Evolutionary conservation across 2,113 vertebrate genomes (phyloP), one percentile per base, ranked within the genome.

Genomic region (Bambusicola thoracicus): DNA sequence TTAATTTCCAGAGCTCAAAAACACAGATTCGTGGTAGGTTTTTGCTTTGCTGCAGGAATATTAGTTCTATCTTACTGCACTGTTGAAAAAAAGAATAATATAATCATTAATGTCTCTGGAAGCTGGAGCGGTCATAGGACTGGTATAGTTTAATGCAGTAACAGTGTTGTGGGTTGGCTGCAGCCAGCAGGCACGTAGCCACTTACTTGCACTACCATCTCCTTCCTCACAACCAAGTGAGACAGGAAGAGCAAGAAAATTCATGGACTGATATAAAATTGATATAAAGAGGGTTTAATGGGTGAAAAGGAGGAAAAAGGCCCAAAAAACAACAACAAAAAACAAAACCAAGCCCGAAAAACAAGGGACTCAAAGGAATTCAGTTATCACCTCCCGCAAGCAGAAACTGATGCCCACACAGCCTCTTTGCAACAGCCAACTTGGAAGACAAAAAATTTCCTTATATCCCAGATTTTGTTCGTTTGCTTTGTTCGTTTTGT

Each of bases 201-300:
- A 58, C 12, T 30, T 76, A n/a, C 5, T 43, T 44, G 32, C 36
- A 1, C 74, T 24, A 24, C 19, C 4, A 34, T 11, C 6, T 2
- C 5, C 6, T 6, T 2, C 5, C 6, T 6, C 3, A n/a, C 8
- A 3, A 5, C 4, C 19, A 17, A 51, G 29, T 8, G 51, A 16
- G 15, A 32, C 0, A 59, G 3, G 7, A 51, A 7, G 5, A 77
- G 3, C 36, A 70, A 69, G 40, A 66, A 67, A 74, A 81, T 14
- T 41, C 13, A 21, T 18, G 16, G 11, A 68, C 18, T 22, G 46
- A 25, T n/a, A 61, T 7, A 51, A 27, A 51, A 51, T 8, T 10
- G 14, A 53, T 16, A 53, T 3, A 63, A 78, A n/a, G 4, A 11
- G 8, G 51, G 2, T 77, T 77, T 62, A 66, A 80, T 5, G 65